phyloP scores from a whole-genome alignment of 64 coral and sea anemone genomes.

The Astreopora myriophthalma region DNA sequence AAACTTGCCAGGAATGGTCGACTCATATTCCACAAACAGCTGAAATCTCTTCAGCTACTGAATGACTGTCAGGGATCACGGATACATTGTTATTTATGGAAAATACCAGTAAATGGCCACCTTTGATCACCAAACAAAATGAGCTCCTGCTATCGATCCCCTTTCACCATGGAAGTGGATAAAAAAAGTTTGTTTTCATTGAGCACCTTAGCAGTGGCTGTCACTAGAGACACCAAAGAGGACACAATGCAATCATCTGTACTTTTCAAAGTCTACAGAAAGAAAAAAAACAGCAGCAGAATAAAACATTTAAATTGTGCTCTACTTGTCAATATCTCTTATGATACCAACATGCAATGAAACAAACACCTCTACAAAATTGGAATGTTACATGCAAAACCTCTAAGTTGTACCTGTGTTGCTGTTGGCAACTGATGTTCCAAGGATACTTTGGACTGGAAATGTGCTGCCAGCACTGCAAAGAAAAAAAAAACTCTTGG shows the following conservation, averaged over 20 bases:
- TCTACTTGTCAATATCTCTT: too few relatives aligned
- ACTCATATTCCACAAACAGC: too few relatives aligned
- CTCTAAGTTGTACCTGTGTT: conserved; percentile 72
- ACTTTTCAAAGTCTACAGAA: conserved; percentile 86
- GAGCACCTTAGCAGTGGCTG: conserved; percentile 78
- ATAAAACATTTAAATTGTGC: background rate
- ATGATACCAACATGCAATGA: background rate
- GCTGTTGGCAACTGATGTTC: conserved; percentile 90
- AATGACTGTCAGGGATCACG: too few relatives aligned
- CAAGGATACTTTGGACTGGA: conserved; percentile 85
- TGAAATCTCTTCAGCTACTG: too few relatives aligned
- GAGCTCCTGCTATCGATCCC: too few relatives aligned
- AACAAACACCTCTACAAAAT: background rate
- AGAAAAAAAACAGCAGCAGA: background rate
- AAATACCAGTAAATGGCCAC: too few relatives aligned
- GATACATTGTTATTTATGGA: too few relatives aligned
- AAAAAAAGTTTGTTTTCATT: background rate
- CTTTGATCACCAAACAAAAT: too few relatives aligned
- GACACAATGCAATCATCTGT: conserved; percentile 96
- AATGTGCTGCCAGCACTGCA: conserved; percentile 81
- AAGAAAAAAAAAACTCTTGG: background rate
- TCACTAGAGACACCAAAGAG: conserved; percentile 85
- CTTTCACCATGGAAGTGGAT: background rate
- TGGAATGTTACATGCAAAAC: background rate
- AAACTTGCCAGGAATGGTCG: too few relatives aligned